A percentile compares a stretch with the other conserved stretches of the same genome.
Evolutionary conservation across 2,797 vertebrate genomes (phyloP).

Genomic region (Falco biarmicus): DNA sequence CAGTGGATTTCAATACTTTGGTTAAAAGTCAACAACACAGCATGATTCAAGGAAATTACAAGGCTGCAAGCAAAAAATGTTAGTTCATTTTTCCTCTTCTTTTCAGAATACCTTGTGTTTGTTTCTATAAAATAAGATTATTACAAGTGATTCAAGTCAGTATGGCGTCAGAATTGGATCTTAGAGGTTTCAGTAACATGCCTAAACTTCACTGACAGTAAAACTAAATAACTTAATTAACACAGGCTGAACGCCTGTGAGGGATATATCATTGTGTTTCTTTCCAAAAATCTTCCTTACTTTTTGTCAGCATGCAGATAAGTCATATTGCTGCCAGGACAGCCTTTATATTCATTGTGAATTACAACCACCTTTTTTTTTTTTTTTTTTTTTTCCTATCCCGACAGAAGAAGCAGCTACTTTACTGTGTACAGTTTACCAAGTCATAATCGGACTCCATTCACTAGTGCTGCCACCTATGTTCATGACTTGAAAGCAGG

Average conservation of each 20-base stretch:
- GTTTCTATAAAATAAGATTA: not conserved
- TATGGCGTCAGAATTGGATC: not conserved
- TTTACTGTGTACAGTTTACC: not conserved
- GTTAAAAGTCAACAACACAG: conserved; percentile 65
- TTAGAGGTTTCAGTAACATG: not conserved
- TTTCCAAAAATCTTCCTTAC: not conserved
- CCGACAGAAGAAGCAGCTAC: not conserved
- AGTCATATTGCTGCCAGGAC: not conserved
- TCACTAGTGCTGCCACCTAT: not conserved
- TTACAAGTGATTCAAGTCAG: not conserved
- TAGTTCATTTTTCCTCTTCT: conserved; percentile 18
- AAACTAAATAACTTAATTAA: conserved; percentile 28
- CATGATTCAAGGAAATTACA: conserved; percentile 50
- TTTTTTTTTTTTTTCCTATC: not conserved
- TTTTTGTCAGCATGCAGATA: not conserved
- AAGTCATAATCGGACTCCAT: not conserved
- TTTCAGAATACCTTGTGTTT: conserved; percentile 5
- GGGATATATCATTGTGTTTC: not conserved
- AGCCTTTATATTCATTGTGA: not conserved
- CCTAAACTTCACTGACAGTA: not conserved
- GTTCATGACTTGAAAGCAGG: not conserved
- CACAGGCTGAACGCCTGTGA: not conserved
- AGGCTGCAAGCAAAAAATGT: conserved; percentile 48
- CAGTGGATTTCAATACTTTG: conserved; percentile 43
- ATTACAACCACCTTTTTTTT: not conserved